These are phyloP conservation scores for Cephus cinctus DNA, from an alignment of 1,140 invertebrate genomes.

Conservation along the genomic window DNA sequence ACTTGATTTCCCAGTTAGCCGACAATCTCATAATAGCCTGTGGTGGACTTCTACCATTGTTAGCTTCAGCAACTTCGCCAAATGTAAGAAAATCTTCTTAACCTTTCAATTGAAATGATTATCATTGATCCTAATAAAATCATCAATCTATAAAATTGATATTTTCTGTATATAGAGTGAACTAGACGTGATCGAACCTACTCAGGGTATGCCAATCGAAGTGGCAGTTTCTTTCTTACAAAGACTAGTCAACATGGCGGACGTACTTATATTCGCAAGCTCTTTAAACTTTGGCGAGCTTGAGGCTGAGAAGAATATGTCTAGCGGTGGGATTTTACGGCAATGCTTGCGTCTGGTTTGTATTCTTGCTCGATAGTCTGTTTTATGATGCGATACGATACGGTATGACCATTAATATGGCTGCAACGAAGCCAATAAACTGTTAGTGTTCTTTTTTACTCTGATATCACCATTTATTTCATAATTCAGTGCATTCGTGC, in stretches of 20 bases:
- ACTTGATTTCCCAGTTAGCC: conserved; percentile 96
- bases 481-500: no score
- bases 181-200: conserved; percentile 96
- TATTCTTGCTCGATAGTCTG: conserved; percentile 30
- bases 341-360: conserved; percentile 94
- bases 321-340: conserved; percentile 95
- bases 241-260: conserved; percentile 95
- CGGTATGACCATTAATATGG: conserved; percentile 8
- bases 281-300: conserved; percentile 96
- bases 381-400: no score
- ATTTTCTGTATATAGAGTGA: conserved; percentile 80
- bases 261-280: conserved; percentile 97
- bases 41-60: conserved; percentile 91
- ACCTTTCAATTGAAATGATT: no score
- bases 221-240: conserved; percentile 96
- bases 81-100: conserved; percentile 70
- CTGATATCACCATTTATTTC: no score
- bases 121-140: conserved; percentile 8
- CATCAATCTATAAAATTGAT: not conserved
- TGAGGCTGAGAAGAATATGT: conserved; percentile 99
- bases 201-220: conserved; percentile 97
- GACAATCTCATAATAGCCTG: conserved; percentile 99
- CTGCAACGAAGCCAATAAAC: no score
- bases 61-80: conserved; percentile 97
- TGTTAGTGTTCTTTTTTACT: no score